Evolutionary conservation across 2,797 vertebrate genomes (phyloP).

Genomic region (Sparus aurata): DNA sequence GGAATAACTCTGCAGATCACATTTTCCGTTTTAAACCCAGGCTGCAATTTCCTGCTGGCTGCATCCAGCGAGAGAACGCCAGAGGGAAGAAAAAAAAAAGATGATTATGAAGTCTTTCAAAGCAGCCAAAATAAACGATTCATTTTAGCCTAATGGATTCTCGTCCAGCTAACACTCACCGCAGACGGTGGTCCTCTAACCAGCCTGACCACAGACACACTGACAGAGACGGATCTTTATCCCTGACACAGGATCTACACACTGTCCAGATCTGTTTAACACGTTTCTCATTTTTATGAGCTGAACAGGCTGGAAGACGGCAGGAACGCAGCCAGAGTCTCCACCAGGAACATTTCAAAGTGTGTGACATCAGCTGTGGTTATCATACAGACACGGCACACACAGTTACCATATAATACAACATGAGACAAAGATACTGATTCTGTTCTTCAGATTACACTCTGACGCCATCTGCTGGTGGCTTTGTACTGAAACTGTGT

Average conservation of each 20-base stretch:
- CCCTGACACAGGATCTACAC: neutral
- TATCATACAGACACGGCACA: neutral
- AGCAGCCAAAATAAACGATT: constrained; percentile 9
- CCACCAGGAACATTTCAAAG: neutral
- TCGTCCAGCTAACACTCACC: neutral
- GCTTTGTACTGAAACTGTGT: neutral
- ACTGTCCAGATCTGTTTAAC: neutral
- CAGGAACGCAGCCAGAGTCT: neutral
- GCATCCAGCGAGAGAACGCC: neutral
- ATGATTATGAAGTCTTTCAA: neutral
- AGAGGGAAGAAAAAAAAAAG: neutral
- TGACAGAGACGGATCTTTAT: neutral
- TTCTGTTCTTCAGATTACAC: neutral
- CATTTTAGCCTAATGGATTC: neutral
- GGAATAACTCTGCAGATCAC: constrained; percentile 38
- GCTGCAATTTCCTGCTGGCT: constrained; percentile 49
- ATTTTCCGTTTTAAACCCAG: constrained; percentile 46
- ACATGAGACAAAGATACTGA: neutral
- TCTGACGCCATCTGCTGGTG: constrained; percentile 78
- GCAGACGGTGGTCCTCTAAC: neutral
- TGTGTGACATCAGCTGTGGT: neutral
- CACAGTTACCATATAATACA: neutral
- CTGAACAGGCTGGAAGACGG: neutral
- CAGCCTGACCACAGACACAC: neutral
- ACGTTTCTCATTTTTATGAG: neutral